Conservation (phyloP, 1,140 invertebrate genomes). For the Papilio machaon region DNA sequence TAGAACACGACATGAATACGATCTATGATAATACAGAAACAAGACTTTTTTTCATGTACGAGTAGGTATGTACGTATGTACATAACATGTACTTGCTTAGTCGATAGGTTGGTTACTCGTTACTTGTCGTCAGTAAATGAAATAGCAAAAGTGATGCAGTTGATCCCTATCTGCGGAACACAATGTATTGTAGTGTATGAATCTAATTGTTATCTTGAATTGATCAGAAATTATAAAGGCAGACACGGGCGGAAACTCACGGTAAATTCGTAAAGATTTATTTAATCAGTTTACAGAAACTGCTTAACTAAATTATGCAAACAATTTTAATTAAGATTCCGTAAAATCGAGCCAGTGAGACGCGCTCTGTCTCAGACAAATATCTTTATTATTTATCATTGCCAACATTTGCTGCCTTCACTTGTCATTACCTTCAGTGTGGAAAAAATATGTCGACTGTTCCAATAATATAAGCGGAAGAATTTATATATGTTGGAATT, state of each 20-base stretch:
- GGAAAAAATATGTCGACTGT: slow-evolving; percentile 7
- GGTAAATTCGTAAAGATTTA: too few species aligned
- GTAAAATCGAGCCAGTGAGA: not conserved
- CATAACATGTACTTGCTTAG: not conserved
- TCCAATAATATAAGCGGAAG: slow-evolving; percentile 1
- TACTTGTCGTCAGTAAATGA: too few species aligned
- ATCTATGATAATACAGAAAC: not conserved
- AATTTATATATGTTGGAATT: not conserved
- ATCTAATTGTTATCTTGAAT: too few species aligned
- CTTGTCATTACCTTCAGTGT: not conserved
- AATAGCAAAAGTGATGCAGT: too few species aligned
- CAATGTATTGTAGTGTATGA: too few species aligned
- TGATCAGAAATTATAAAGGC: too few species aligned
- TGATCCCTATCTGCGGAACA: too few species aligned
- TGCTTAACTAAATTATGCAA: not conserved
- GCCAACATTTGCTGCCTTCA: not conserved
- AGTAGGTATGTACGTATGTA: not conserved
- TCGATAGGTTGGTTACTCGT: too few species aligned
- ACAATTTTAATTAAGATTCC: not conserved
- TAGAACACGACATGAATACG: not conserved
- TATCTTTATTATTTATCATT: not conserved
- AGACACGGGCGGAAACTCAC: too few species aligned
- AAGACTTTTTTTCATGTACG: not conserved
- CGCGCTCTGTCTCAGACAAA: not conserved
- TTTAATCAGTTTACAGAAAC: not conserved